Evolutionary conservation across 2,888 invertebrate species (phyloP), one percentile per base, ranked within the genome.

Genomic region (Nudaria mundana): DNA sequence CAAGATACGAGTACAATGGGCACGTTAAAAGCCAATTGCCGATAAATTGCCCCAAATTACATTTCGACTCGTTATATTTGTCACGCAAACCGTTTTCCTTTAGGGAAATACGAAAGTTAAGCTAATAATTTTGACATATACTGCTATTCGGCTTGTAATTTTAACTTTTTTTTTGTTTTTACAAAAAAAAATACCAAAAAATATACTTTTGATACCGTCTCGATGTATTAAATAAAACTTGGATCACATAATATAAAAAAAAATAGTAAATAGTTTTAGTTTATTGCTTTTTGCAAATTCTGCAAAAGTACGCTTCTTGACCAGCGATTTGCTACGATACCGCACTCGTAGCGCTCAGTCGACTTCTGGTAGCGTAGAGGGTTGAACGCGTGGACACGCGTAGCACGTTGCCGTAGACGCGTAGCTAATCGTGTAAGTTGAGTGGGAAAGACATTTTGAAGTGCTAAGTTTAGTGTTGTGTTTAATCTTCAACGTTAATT

Each of bases 261-360:
- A 44, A 47, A 50, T 41, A 37, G 40, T 45, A 44, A 25, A 42
- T 48, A 58, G 48, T 54, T 54, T n/a, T n/a, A n/a, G n/a, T n/a
- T n/a, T n/a, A n/a, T n/a, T n/a, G n/a, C n/a, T n/a, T n/a, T n/a
- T n/a, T n/a, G n/a, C n/a, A n/a, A n/a, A n/a, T n/a, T n/a, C n/a
- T n/a, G 42, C 26, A 44, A 26, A 37, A 48, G 36, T 15, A 26
- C 47, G 47, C 36, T 40, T 40, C 34, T 40, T 11, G 25, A 15
- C 33, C 13, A 11, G 7, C 33, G 33, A n/a, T 34, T 37, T 30
- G 37, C 32, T 42, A 37, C 37, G 26, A 41, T 52, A 40, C 46
- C 42, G 38, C 46, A 51, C 45, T 45, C 56, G 48, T 54, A 56
- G 50, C 49, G 45, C 44, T 52, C 65, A 71, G 70, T 71, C 69